phyloP scores from a whole-genome alignment of 2,888 invertebrate species.

The Apantesis nais region DNA sequence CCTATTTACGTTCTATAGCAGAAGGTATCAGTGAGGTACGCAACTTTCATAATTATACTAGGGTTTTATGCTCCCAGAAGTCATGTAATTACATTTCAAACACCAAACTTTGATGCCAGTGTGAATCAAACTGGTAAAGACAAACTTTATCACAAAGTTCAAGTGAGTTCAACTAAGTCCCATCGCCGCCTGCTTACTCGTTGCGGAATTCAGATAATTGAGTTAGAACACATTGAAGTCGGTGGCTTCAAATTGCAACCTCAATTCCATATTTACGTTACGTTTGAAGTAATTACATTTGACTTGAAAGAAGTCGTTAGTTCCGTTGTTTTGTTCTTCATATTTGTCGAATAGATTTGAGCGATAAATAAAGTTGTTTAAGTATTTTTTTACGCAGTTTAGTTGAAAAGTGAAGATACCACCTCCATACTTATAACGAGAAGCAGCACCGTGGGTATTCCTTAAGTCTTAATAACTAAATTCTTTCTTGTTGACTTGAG shows the following conservation, averaged over 20 bases:
- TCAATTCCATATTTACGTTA: constrained; percentile 4
- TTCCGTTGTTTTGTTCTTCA: background rate
- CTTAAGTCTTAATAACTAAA: background rate
- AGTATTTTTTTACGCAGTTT: background rate
- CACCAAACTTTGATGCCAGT: constrained; percentile 10
- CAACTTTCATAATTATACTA: constrained; percentile 19
- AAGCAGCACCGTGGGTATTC: background rate
- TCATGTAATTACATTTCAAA: constrained; percentile 13
- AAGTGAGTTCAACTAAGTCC: constrained; percentile 9
- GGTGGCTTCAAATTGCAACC: background rate
- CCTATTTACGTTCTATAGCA: too few relatives aligned
- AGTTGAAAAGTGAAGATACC: too few relatives aligned
- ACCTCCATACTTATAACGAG: too few relatives aligned
- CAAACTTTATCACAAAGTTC: constrained; percentile 27
- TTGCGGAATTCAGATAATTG: constrained; percentile 31
- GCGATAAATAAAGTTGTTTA: background rate
- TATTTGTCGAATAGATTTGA: background rate
- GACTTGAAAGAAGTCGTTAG: background rate
- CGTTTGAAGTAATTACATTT: background rate
- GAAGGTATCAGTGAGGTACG: background rate
- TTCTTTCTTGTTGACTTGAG: background rate
- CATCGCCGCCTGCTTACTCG: constrained; percentile 18
- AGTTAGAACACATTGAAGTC: constrained; percentile 21
- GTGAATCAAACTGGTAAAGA: constrained; percentile 15
- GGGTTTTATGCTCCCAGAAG: constrained; percentile 11